phyloP scores from a whole-genome alignment of 2,888 invertebrate genomes.

The Hirtodrosophila confusa region DNA sequence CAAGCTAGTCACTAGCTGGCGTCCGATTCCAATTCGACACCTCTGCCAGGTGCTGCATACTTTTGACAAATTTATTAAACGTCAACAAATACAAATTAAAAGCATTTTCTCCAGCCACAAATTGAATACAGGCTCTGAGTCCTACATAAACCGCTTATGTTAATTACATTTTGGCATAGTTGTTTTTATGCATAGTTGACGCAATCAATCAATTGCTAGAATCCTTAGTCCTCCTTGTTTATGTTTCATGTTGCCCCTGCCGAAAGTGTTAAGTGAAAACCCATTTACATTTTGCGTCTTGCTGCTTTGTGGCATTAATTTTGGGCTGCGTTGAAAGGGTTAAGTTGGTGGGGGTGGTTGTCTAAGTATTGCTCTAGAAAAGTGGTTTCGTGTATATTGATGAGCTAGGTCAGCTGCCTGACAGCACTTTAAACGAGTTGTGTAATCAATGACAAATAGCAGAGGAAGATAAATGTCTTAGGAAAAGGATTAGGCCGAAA shows the following conservation, averaged over 20 bases:
- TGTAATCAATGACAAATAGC: constrained; percentile 49
- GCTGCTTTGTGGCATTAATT: constrained; percentile 30
- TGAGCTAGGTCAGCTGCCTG: constrained; percentile 50
- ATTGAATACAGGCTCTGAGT: not conserved
- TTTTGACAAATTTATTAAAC: constrained; percentile 63
- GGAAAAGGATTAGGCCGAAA: constrained; percentile 1
- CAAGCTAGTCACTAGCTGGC: not conserved
- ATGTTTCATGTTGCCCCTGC: constrained; percentile 27
- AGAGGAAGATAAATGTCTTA: constrained; percentile 28
- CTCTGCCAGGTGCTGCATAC: constrained; percentile 16
- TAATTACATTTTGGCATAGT: constrained; percentile 66
- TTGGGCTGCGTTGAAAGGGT: constrained; percentile 28
- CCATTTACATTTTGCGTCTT: constrained; percentile 55
- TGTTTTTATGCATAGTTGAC: constrained; percentile 15
- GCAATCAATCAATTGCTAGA: constrained; percentile 65
- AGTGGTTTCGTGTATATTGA: constrained; percentile 43
- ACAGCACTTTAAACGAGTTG: constrained; percentile 24
- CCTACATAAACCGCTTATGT: constrained; percentile 70
- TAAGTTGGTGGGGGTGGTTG: constrained; percentile 13
- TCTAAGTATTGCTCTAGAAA: no score
- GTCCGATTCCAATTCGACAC: constrained; percentile 45
- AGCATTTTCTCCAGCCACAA: constrained; percentile 32
- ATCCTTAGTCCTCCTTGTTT: constrained; percentile 29
- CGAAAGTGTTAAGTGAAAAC: constrained; percentile 55
- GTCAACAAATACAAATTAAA: constrained; percentile 50